Evolutionary conservation across 2,888 invertebrate genomes (phyloP), one percentile per base, ranked within the genome.

Genomic region (Campoletis raptor): DNA sequence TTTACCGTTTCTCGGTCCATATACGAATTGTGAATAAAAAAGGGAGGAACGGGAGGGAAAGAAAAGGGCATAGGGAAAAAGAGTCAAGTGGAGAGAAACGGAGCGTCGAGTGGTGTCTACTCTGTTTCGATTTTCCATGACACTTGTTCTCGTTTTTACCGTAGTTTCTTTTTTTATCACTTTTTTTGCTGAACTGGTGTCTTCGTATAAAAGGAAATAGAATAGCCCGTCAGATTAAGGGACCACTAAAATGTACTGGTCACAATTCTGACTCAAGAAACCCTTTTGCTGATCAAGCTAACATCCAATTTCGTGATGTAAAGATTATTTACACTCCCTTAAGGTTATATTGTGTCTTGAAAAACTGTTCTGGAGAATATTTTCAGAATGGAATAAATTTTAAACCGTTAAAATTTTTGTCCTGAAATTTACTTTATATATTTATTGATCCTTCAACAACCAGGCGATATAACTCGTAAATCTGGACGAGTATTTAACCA

Each of bases 121-220:
- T 70, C 45, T 18, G 30, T 72, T 40, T 66, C 66, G 66, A 61
- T 61, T 66, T 66, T 72, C 54, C 72, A 73, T 52, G 30, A 52
- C 54, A 52, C 37, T 73, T 37, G 24, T 52, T 54, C 21, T 30
- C 12, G 21, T 73, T 18, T 70, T 70, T 30, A 45, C 24, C 30
- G 70, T 21, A 15, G 30, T 30, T 30, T 30, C 30, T 70, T 30
- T 45, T 45, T 30, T 30, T 24, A 70, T 70, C 30, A 15, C 45
- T 45, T 45, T 42, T 61, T 61, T 61, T 30, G 15, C 61, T 7
- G 15, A 30, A 61, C 61, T 30, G 7, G 30, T 61, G 2, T 61
- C 15, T 61, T 5, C 6, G 15, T 61, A 15, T 0, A 15, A 30
- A 30, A 15, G 30, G 15, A 15, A 61, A 61, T 61, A 30, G 15